Base-by-base conservation (phyloP, 2,113 vertebrate species). In the Alligator sinensis region DNA sequence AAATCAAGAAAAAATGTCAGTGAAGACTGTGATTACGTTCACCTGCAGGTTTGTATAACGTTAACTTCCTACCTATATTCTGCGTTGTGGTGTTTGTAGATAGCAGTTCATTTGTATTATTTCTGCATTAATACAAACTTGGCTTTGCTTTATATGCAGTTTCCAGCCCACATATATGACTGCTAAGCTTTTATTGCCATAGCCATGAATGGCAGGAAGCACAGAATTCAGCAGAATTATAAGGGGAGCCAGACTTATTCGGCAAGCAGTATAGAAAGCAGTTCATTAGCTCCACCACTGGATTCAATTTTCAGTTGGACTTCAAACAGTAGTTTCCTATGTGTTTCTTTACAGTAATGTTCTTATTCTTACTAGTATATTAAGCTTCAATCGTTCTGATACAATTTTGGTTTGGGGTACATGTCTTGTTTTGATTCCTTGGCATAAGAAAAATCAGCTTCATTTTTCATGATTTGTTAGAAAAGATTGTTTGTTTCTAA, bases 1-100 rank as follows among this genome's bases (percentile, higher is more conserved):
- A 84, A 93, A 14, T 11, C 62, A 3, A 88, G 70, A 58, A 96
- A 96, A 30, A 90, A 74, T 2, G 55, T 74, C 27, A 78, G 94
- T 2, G 97, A 98, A 18, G 97, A 98, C 30, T 97, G 96, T 54
- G 98, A 98, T 64, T 98, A 99, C 61, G 98, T 98, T 18, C 98
- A 98, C 94, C 72, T 98, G 59, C 97, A 98, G 98, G 98, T 98
- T 15, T 95, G 96, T 70, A 34, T 2, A 25, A 24, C 9, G 3
- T 58, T 54, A 25, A 2, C 80, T 83, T 62, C 2, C 47, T 22
- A 1, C 9, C 34, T 10, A 1, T 24, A 0, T 24, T 76, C 55
- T 77, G 62, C 64, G 12, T 19, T 14, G 30, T 22, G 30, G 34
- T 1, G 0, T 62, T 25, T 79, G 30, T 75, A 82, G 79, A 10